Evolutionary conservation across 2,797 vertebrate species (phyloP).

Genomic region (Schizopygopsis malacanthus): DNA sequence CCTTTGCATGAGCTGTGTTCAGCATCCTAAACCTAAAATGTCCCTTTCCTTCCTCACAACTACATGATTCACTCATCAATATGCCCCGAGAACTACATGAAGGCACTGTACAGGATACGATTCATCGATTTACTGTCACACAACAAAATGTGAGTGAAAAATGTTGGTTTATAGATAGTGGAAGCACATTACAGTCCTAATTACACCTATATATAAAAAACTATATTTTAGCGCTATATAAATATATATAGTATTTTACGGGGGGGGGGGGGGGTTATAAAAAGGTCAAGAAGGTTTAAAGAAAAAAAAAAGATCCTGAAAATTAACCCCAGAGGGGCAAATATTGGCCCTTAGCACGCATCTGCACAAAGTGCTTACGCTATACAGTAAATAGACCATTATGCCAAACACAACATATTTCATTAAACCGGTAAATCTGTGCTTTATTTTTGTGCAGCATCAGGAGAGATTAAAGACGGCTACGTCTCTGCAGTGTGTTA

Average conservation of each 20-base stretch:
- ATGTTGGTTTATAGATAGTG: not conserved
- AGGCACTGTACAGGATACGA: not conserved
- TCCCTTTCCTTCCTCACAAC: not conserved
- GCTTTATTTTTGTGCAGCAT: slow-evolving; percentile 53
- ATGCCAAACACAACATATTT: slow-evolving; percentile 32
- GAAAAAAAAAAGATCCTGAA: not conserved
- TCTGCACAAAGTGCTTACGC: slow-evolving; percentile 36
- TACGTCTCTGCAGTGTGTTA: slow-evolving; percentile 47
- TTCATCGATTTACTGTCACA: not conserved
- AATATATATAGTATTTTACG: not conserved
- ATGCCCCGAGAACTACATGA: not conserved
- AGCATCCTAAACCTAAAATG: slow-evolving; percentile 36
- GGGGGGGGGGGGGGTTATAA: not conserved
- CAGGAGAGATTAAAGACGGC: slow-evolving; percentile 46
- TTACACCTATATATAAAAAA: not conserved
- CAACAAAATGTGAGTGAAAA: not conserved
- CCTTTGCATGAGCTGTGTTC: not conserved
- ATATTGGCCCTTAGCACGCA: slow-evolving; percentile 13
- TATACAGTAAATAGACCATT: not conserved
- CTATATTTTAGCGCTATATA: not conserved
- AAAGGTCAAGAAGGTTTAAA: not conserved
- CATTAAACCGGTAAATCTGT: slow-evolving; percentile 21
- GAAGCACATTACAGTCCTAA: not conserved
- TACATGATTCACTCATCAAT: not conserved
- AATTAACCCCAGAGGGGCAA: not conserved